These are phyloP conservation scores for Cyphomyrus discorhynchus DNA, from an alignment of 2,113 vertebrate species.

Conservation along the genomic window DNA sequence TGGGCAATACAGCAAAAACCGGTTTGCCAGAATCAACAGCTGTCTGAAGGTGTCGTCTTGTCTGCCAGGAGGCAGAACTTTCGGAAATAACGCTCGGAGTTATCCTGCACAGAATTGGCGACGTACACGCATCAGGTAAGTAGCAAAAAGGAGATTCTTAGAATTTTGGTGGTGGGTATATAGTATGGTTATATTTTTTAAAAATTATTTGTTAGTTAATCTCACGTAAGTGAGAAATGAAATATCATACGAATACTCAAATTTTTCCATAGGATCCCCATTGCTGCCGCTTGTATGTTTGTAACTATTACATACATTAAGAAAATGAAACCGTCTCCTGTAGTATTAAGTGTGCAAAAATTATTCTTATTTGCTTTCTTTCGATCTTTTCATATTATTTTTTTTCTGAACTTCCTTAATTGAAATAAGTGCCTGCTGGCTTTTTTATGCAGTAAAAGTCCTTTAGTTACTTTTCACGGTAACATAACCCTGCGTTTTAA, in stretches of 20 bases:
- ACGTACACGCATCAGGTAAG: slow-evolving; percentile 5
- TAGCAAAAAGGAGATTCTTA: not conserved
- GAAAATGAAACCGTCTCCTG: not conserved
- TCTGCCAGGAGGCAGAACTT: not conserved
- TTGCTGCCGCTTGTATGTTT: not conserved
- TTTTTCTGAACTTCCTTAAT: not conserved
- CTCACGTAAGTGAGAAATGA: not conserved
- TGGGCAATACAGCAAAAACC: not conserved
- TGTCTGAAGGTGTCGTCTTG: not conserved
- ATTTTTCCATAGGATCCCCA: not conserved
- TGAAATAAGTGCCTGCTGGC: not conserved
- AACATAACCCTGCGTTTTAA: not conserved
- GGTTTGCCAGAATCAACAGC: not conserved
- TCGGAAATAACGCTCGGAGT: not conserved
- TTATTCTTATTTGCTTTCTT: not conserved
- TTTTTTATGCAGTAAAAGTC: not conserved
- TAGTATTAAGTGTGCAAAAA: not conserved
- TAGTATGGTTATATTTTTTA: not conserved
- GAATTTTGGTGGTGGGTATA: not conserved
- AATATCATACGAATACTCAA: not conserved
- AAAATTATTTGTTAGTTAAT: not conserved
- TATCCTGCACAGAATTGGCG: not conserved
- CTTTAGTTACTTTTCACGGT: not conserved
- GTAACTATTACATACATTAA: not conserved
- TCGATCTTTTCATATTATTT: not conserved